Percentiles rank a stretch among this genome's conserved stretches.
Conservation (phyloP, 2,113 vertebrate genomes). For the Hippocampus mohnikei region DNA sequence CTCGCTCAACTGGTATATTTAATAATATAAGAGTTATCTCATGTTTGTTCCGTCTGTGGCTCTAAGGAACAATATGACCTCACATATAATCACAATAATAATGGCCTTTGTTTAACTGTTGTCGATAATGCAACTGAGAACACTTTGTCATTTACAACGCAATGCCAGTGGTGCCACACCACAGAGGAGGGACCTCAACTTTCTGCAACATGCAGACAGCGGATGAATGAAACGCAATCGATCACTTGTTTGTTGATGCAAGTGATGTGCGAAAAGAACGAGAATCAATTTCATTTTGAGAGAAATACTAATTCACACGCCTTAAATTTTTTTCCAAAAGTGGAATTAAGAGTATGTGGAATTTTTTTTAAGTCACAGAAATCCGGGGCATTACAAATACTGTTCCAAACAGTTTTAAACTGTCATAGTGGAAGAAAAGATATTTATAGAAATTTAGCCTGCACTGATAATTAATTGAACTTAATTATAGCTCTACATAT, state of each 20-base stretch:
- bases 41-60: neutral
- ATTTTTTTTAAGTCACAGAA: neutral
- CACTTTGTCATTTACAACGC: too few relatives aligned
- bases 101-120: too few relatives aligned
- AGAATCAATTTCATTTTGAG: neutral
- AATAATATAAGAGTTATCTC: neutral
- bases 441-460: neutral
- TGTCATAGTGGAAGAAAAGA: neutral
- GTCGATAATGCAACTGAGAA: too few relatives aligned
- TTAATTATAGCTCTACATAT: neutral
- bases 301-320: neutral
- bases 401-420: neutral
- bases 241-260: neutral
- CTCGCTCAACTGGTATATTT: neutral
- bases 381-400: neutral
- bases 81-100: too few relatives aligned
- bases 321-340: neutral
- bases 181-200: neutral
- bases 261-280: neutral
- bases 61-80: neutral
- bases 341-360: neutral
- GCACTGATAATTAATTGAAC: neutral
- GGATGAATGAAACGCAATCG: neutral
- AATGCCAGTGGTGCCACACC: neutral
- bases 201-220: neutral